These are phyloP conservation scores for Caerostris darwini DNA, from an alignment of 1,140 invertebrate genomes.

Conservation along the genomic window DNA sequence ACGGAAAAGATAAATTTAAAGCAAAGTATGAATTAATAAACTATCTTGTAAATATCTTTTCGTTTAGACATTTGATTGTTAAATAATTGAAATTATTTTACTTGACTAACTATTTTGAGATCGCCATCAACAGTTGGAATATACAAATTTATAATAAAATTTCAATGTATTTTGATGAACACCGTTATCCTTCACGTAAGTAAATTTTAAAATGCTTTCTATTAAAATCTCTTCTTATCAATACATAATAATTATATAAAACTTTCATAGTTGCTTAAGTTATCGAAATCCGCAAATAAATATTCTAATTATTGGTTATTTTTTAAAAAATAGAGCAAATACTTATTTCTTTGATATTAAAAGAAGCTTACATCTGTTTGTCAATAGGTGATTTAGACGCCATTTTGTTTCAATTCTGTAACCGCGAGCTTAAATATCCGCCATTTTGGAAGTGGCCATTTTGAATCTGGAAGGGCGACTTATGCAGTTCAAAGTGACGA, in stretches of 20 bases:
- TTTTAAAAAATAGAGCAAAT: neutral
- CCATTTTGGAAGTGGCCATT: constrained; percentile 55
- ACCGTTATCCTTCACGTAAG: too few species aligned
- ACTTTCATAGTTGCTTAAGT: neutral
- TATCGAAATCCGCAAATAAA: neutral
- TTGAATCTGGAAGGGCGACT: neutral
- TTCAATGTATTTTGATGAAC: too few species aligned
- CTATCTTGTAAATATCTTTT: too few species aligned
- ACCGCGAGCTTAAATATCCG: constrained; percentile 8
- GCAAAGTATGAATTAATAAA: too few species aligned
- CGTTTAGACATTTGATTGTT: too few species aligned
- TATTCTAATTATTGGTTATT: neutral
- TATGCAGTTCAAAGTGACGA: neutral
- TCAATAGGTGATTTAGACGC: neutral
- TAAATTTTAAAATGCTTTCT: neutral
- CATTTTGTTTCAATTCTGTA: constrained; percentile 56
- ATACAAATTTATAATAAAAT: too few species aligned
- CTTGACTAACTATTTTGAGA: too few species aligned
- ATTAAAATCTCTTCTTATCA: neutral
- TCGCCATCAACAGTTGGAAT: too few species aligned
- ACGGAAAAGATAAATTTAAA: too few species aligned
- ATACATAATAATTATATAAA: neutral
- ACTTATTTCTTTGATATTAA: neutral
- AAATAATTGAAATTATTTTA: too few species aligned
- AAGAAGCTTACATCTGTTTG: neutral